A percentile compares a stretch with the other conserved stretches of the same genome.
Conservation (phyloP, 2,113 vertebrate species). For the Siniperca knerii region DNA sequence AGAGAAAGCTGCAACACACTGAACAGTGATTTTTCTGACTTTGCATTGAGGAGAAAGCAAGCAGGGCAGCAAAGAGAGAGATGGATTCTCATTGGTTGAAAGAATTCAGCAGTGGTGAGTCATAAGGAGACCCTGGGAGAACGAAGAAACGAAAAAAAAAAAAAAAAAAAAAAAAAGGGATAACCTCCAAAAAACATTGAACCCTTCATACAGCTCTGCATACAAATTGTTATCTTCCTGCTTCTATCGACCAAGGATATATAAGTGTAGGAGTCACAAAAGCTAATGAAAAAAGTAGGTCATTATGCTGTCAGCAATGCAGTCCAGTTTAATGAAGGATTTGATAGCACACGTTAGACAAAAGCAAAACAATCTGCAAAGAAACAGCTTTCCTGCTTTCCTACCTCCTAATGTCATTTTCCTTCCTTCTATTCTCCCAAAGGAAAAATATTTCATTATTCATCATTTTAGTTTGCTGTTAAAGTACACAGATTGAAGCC, state of each 20-base stretch:
- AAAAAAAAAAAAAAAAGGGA: background rate
- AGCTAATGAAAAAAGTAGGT: conserved; percentile 50
- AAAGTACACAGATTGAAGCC: conserved; percentile 13
- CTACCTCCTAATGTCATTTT: background rate
- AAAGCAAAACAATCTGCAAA: conserved; percentile 42
- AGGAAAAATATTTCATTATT: conserved; percentile 30
- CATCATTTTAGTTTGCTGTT: conserved; percentile 6
- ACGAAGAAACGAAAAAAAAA: background rate
- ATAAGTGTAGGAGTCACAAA: background rate
- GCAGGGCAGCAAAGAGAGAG: conserved; percentile 36
- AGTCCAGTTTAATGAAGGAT: conserved; percentile 17
- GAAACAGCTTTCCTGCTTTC: conserved; percentile 12
- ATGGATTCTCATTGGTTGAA: conserved; percentile 72
- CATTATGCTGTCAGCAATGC: conserved; percentile 21
- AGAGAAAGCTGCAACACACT: conserved; percentile 42
- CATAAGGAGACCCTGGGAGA: conserved; percentile 68
- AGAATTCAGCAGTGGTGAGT: conserved; percentile 83
- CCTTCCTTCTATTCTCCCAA: conserved; percentile 34
- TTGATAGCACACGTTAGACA: background rate
- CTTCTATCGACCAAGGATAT: background rate
- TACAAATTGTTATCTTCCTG: background rate
- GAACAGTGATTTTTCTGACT: conserved; percentile 43
- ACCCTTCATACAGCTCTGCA: background rate
- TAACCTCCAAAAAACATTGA: conserved; percentile 32
- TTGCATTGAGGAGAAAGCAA: conserved; percentile 38